A percentile compares a stretch with the other conserved stretches of the same genome.
Conservation (phyloP, 1,140 invertebrate species). For the Meloidogyne floridensis region DNA sequence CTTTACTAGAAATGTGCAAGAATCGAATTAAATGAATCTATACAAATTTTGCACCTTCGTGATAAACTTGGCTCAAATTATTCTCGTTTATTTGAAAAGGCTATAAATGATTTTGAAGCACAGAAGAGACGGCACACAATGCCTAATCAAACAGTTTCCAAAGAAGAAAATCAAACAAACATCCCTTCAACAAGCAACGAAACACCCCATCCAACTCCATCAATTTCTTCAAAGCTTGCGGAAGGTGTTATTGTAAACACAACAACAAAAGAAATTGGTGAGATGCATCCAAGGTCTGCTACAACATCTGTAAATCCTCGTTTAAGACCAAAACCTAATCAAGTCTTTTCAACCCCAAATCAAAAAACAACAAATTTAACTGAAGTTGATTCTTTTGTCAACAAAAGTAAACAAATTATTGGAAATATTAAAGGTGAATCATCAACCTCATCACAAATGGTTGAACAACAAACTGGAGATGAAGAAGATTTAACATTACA, state of each 20-base stretch:
- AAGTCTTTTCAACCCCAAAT: constrained; percentile 29
- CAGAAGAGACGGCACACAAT: constrained; percentile 35
- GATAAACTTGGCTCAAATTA: constrained; percentile 54
- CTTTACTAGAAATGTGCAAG: constrained; percentile 37
- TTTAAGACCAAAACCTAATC: constrained; percentile 57
- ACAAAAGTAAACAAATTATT: not conserved
- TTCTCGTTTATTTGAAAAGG: constrained; percentile 49
- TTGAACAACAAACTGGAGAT: not conserved
- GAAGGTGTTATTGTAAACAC: constrained; percentile 60
- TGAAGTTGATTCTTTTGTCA: not conserved
- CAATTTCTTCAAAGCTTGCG: not conserved
- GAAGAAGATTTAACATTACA: constrained; percentile 1
- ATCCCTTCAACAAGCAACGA: not conserved
- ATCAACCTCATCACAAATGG: not conserved
- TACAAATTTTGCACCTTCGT: constrained; percentile 47
- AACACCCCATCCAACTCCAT: not conserved
- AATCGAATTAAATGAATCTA: constrained; percentile 49
- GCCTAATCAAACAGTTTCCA: not conserved
- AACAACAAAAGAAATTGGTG: not conserved
- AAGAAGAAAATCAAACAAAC: not conserved
- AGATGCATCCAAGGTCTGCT: constrained; percentile 22
- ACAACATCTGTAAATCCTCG: constrained; percentile 65
- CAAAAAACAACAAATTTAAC: constrained; percentile 2
- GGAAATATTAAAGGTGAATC: not conserved
- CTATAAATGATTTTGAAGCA: constrained; percentile 54